A percentile compares a stretch with the other conserved stretches of the same genome.
These are phyloP conservation scores for Brachylomia viminalis DNA, from an alignment of 2,888 invertebrate genomes.

Conservation along the genomic window DNA sequence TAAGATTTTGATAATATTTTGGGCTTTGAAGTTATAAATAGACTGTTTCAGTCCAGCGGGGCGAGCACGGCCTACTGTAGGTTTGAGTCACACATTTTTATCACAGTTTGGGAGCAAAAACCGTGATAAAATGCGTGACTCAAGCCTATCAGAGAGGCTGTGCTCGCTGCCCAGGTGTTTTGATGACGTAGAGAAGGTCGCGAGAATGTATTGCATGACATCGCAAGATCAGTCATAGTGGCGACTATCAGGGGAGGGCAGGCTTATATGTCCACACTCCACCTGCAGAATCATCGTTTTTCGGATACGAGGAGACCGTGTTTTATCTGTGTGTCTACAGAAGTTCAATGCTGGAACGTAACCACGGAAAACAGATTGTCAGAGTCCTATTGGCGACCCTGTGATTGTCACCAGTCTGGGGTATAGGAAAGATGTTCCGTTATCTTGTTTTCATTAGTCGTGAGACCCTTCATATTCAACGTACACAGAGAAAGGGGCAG, in stretches of 20 bases:
- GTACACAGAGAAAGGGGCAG: neutral
- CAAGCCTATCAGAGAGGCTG: too few relatives aligned
- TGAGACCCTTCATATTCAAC: neutral
- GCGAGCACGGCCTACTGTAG: too few relatives aligned
- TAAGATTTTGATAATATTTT: constrained; percentile 38
- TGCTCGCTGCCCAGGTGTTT: too few relatives aligned
- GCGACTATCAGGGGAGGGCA: neutral
- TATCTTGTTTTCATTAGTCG: neutral
- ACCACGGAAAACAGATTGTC: neutral
- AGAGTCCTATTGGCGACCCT: neutral
- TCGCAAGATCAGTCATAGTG: neutral
- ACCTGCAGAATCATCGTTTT: neutral
- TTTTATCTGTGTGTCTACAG: neutral
- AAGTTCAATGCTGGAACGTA: neutral
- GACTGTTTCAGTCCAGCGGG: neutral
- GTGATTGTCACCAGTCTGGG: neutral
- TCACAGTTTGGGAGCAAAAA: too few relatives aligned
- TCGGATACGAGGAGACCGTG: neutral
- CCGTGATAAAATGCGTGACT: too few relatives aligned
- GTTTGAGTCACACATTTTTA: too few relatives aligned
- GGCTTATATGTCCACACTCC: neutral
- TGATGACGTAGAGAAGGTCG: constrained; percentile 1
- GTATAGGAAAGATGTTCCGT: neutral
- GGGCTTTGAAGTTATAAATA: neutral
- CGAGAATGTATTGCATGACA: too few relatives aligned